These are phyloP conservation scores for Drosophila formosana DNA, from an alignment of 2,888 invertebrate genomes.

Conservation along the genomic window DNA sequence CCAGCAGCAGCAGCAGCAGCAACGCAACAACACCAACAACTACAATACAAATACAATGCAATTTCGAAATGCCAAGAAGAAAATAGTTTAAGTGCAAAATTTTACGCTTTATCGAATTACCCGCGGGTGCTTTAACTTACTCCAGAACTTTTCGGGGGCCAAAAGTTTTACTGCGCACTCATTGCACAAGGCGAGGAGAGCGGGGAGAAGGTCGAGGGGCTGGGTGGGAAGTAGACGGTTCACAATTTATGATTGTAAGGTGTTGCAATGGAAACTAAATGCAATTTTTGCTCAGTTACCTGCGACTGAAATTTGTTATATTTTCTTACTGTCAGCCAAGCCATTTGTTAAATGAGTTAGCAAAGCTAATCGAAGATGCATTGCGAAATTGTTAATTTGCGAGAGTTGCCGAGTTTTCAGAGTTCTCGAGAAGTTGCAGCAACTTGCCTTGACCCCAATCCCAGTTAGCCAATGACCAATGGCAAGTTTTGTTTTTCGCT, in stretches of 20 bases:
- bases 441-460: slow-evolving; percentile 58
- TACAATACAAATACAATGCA: slow-evolving; percentile 56
- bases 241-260: slow-evolving; percentile 77
- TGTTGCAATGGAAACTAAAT: slow-evolving; percentile 76
- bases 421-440: slow-evolving; percentile 17
- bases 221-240: slow-evolving; percentile 2
- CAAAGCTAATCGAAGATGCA: slow-evolving; percentile 74
- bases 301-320: slow-evolving; percentile 69
- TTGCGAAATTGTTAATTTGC: slow-evolving; percentile 29
- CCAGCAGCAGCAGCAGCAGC: slow-evolving; percentile 43
- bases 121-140: slow-evolving; percentile 82
- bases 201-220: background rate
- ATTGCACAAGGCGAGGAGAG: slow-evolving; percentile 29
- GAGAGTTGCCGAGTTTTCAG: slow-evolving; percentile 16
- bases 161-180: slow-evolving; percentile 57
- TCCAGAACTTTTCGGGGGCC: slow-evolving; percentile 57
- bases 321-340: slow-evolving; percentile 74
- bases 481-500: slow-evolving; percentile 2
- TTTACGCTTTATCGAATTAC: slow-evolving; percentile 84
- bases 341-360: slow-evolving; percentile 80
- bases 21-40: slow-evolving; percentile 38
- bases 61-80: slow-evolving; percentile 67
- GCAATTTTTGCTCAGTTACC: slow-evolving; percentile 29
- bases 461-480: background rate
- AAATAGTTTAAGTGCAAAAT: slow-evolving; percentile 83